A percentile compares a stretch with the other conserved stretches of the same genome.
Conservation (phyloP, 2,888 invertebrate genomes). For the Xestia xanthographa region DNA sequence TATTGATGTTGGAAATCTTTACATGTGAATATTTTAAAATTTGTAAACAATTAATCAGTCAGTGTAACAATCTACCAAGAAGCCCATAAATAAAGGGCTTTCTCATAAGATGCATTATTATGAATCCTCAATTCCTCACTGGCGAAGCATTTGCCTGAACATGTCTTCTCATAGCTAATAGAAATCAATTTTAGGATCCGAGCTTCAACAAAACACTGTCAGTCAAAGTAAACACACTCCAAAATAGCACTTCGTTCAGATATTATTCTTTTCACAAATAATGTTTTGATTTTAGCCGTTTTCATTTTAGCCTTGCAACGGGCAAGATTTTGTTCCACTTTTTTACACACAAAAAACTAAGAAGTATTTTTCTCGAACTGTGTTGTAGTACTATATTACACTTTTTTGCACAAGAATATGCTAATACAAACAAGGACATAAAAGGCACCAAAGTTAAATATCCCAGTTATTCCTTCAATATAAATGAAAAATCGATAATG, state of each 20-base stretch:
- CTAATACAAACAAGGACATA: background rate
- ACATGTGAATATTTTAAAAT: background rate
- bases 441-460: conserved; percentile 5
- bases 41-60: no score
- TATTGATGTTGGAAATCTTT: background rate
- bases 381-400: background rate
- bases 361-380: background rate
- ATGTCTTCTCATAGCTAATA: no score
- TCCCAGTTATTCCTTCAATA: conserved; percentile 2
- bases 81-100: background rate
- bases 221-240: background rate
- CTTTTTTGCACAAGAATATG: conserved; percentile 6
- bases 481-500: conserved; percentile 58
- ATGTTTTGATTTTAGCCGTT: no score
- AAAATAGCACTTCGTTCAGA: conserved; percentile 6
- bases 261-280: background rate
- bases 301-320: no score
- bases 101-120: background rate
- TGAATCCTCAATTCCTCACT: background rate
- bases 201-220: no score
- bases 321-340: background rate
- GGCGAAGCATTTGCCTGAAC: background rate
- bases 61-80: background rate
- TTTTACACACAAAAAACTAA: background rate
- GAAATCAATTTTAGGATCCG: no score